These are phyloP conservation scores for Ceryle rudis DNA, from an alignment of 2,797 vertebrate species.

Conservation along the genomic window DNA sequence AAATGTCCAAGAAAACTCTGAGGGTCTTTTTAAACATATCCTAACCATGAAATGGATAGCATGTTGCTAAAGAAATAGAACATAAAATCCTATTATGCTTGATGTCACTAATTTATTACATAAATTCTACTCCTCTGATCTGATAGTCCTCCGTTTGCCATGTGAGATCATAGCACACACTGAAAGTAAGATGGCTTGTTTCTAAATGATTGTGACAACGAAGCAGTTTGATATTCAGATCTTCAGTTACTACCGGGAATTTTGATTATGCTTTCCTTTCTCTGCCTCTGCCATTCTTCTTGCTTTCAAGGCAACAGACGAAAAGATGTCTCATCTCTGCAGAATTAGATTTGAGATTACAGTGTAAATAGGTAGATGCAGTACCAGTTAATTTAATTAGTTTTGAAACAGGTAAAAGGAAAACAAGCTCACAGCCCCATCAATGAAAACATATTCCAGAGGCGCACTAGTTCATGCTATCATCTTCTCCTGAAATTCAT, in stretches of 20 bases:
- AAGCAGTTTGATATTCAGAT: neutral
- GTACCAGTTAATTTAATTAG: constrained; percentile 39
- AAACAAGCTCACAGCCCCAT: neutral
- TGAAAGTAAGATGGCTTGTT: neutral
- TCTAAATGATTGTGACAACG: constrained; percentile 10
- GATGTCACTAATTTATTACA: neutral
- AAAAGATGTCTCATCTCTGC: constrained; percentile 13
- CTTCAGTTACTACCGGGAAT: neutral
- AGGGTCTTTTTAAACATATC: neutral
- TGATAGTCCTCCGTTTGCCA: neutral
- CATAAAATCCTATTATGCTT: neutral
- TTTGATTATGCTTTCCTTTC: neutral
- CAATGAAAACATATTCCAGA: neutral
- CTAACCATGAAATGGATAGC: neutral
- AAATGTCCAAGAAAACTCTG: neutral
- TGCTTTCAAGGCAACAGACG: neutral
- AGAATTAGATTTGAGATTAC: constrained; percentile 43
- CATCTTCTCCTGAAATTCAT: neutral
- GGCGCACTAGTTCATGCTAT: neutral
- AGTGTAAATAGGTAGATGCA: neutral
- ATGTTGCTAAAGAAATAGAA: neutral
- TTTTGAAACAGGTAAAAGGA: constrained; percentile 28
- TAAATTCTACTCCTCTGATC: neutral
- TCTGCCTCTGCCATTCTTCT: neutral
- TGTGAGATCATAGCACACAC: neutral